These are phyloP conservation scores for Sphaeridia pumilis DNA, from an alignment of 2,888 invertebrate species.

Conservation along the genomic window DNA sequence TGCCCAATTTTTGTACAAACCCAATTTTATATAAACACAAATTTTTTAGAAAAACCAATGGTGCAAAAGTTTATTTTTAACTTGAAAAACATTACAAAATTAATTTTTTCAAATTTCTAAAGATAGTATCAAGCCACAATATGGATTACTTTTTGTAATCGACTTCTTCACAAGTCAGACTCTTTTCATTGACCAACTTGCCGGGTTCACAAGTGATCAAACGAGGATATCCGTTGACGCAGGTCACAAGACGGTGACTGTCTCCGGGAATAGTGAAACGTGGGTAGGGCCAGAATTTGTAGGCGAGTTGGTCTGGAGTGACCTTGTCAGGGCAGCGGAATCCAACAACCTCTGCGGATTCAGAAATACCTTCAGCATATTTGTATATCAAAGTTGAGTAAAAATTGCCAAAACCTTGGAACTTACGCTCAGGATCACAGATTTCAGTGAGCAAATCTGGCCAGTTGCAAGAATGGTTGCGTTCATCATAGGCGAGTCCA, in stretches of 20 bases:
- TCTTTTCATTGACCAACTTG: conserved; percentile 71
- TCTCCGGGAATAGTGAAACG: conserved; percentile 79
- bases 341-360: conserved; percentile 62
- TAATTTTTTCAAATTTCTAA: not conserved
- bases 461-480: conserved; percentile 84
- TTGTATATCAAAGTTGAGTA: not conserved
- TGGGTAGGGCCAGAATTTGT: conserved; percentile 86
- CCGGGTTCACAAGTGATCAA: conserved; percentile 77
- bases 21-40: not conserved
- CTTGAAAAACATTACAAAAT: not conserved
- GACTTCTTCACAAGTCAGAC: conserved; percentile 65
- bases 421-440: conserved; percentile 75
- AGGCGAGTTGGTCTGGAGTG: conserved; percentile 59
- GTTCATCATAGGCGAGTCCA: conserved; percentile 76
- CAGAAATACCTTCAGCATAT: not conserved
- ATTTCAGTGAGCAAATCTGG: conserved; percentile 74
- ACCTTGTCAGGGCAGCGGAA: conserved; percentile 83
- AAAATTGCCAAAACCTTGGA: not conserved
- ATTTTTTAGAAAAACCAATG: not conserved
- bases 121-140: not conserved
- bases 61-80: not conserved
- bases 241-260: conserved; percentile 75
- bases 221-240: conserved; percentile 78
- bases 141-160: conserved; percentile 1
- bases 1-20: not conserved